Conservation (phyloP, 92 coral and sea anemone genomes). For the Zoanthus gigantus region DNA sequence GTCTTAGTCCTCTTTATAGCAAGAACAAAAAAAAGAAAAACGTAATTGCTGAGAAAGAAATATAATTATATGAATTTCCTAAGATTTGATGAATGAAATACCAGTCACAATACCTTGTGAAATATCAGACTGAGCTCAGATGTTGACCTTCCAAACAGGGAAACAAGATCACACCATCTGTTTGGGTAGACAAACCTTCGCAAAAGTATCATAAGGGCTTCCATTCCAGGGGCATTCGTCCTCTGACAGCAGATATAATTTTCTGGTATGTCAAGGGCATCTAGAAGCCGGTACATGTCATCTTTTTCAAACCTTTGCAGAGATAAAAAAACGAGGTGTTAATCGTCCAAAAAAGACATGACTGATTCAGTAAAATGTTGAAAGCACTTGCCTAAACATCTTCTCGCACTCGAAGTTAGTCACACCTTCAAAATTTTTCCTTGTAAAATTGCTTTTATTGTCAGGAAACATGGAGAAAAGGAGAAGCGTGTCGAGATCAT, state of each 20-base stretch:
- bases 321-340: conserved; percentile 24
- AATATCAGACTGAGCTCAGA: conserved; percentile 7
- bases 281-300: no score
- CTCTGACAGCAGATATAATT: no score
- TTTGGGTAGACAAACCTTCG: no score
- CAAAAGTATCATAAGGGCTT: no score
- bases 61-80: conserved; percentile 25
- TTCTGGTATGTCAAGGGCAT: no score
- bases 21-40: conserved; percentile 43
- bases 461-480: conserved; percentile 11
- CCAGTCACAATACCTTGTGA: conserved; percentile 6
- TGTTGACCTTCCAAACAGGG: conserved; percentile 8
- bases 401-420: conserved; percentile 11
- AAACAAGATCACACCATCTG: no score
- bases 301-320: conserved; percentile 61
- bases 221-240: no score
- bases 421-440: neutral
- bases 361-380: neutral
- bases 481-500: conserved; percentile 12
- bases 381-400: conserved; percentile 17
- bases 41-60: conserved; percentile 44
- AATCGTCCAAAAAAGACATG: neutral
- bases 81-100: conserved; percentile 30
- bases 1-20: conserved; percentile 47
- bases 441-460: conserved; percentile 7